Base-by-base conservation (phyloP, 1,140 invertebrate species). In the Lineus longissimus region DNA sequence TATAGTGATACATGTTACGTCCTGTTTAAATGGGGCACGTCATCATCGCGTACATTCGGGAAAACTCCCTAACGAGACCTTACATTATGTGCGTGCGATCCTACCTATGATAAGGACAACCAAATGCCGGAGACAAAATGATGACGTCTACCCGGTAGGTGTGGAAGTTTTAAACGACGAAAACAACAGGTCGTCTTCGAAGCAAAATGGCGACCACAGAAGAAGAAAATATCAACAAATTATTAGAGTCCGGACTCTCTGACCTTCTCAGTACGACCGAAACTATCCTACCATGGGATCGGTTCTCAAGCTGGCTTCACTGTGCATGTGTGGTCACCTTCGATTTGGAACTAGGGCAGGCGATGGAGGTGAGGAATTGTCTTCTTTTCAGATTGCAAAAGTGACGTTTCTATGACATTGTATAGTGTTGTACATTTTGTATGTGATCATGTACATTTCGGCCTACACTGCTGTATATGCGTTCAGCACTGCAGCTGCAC, bases 321-420 rank as follows among this genome's bases (percentile, higher is more conserved):
- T 97, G 94, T 77, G 91, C 98, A 68, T 96, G 94, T 83, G 89
- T 98, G 64, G 95, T 99, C 47, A 98, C 95, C 2, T 99, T 99
- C 85, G 96, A 99, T 85, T 85, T 99, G 68, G 96, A 99, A 84
- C 83, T 98, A 25, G 96, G 96, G 40, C 96, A 99, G 85, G 92
- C 92, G 43, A 88, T 98, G 78, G 94, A 97, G 87, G 90, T 93
- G 84, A 79, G 64, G 55, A 25, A 45, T 60, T 60, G 58, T 41
- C 47, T 15, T 9, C 71, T 30, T 62, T 56, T 63, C 54, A 19
- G 33, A 36, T 55, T 9, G 4, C 9, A 30, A 15, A 29, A n/a
- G 11, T 29, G 22, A 13, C 22, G 27, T 29, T 13, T 22, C 15
- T 29, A 22, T 13, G 54, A n/a, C 41, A n/a, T 43, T 11, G 11